Evolutionary conservation across 2,113 vertebrate species (phyloP), one percentile per base, ranked within the genome.

Genomic region (Tachysurus fulvidraco): DNA sequence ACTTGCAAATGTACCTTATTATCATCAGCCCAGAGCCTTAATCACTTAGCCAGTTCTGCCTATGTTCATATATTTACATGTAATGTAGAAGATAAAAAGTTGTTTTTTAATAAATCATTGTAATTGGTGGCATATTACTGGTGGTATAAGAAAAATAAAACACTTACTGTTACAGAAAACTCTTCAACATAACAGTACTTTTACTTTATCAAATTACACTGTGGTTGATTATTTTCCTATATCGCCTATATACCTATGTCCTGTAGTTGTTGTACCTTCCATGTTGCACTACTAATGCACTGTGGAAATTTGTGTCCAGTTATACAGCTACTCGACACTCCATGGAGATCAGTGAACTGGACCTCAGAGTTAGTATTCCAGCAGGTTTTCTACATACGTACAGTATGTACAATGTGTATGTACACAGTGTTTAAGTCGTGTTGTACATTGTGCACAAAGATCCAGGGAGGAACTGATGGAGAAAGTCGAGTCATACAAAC

Each of bases 291-390:
- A 80, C 55, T 60, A 36, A 36, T 9, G 44, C 11, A 44, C 55
- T 71, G 54, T n/a, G 4, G 28, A 83, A 64, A 13, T 54, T 10
- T 55, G 44, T 71, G 36, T 21, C 14, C 74, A 28, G 4, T 12
- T 62, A 13, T 54, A 4, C 0, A 36, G 17, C 17, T 69, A 54
- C 9, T 92, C 81, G 50, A 71, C 6, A 80, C 83, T 64, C 86
- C 12, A 0, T 94, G 93, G 93, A 91, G 94, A 84, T 23, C 87
- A 5, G 28, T 94, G 83, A 78, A 91, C 60, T 95, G 94, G 94
- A 90, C 92, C 44, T 89, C 91, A 25, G 92, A 92, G 94, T 95
- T 87, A 89, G 92, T 87, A 74, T 59, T 55, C 7, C 41, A 79
- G n/a, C 57, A 25, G 9, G 44, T 59, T 84, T 19, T 52, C 55